Conservation (phyloP, 2,888 invertebrate species). For the Mesochorus sp. region DNA sequence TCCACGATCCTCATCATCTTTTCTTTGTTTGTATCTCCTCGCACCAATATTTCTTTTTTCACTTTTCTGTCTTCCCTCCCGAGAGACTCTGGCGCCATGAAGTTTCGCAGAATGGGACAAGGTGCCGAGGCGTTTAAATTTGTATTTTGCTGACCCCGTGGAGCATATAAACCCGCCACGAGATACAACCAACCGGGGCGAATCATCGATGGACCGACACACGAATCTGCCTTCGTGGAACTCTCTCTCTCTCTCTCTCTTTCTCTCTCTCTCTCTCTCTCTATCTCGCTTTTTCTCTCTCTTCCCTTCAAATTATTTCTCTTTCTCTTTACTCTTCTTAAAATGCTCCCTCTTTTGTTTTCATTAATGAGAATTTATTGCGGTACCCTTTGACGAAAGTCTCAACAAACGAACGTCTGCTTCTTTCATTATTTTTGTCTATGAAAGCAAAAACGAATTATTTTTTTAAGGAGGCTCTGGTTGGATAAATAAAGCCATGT, state of each 20-base stretch:
- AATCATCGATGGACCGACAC: slow-evolving; percentile 44
- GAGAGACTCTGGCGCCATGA: slow-evolving; percentile 32
- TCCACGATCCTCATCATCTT: slow-evolving; percentile 31
- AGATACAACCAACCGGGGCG: slow-evolving; percentile 26
- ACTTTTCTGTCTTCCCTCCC: slow-evolving; percentile 10
- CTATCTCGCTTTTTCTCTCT: neutral
- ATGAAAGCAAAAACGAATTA: no score
- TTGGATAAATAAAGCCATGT: slow-evolving; percentile 30
- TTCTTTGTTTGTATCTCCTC: neutral
- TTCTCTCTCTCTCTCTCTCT: neutral
- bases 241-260: neutral
- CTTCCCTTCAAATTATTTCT: neutral
- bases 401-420: slow-evolving; percentile 52
- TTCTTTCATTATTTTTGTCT: slow-evolving; percentile 77
- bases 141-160: slow-evolving; percentile 13
- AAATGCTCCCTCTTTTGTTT: slow-evolving; percentile 36
- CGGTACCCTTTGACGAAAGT: slow-evolving; percentile 75
- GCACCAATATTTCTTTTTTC: slow-evolving; percentile 11
- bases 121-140: slow-evolving; percentile 38
- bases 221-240: neutral
- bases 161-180: slow-evolving; percentile 15
- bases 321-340: slow-evolving; percentile 34
- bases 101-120: slow-evolving; percentile 16
- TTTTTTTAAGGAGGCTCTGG: slow-evolving; percentile 71
- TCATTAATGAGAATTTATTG: slow-evolving; percentile 79